Evolutionary conservation across 2,888 invertebrate genomes (phyloP).

Genomic region (Drosophila trichaetosa): DNA sequence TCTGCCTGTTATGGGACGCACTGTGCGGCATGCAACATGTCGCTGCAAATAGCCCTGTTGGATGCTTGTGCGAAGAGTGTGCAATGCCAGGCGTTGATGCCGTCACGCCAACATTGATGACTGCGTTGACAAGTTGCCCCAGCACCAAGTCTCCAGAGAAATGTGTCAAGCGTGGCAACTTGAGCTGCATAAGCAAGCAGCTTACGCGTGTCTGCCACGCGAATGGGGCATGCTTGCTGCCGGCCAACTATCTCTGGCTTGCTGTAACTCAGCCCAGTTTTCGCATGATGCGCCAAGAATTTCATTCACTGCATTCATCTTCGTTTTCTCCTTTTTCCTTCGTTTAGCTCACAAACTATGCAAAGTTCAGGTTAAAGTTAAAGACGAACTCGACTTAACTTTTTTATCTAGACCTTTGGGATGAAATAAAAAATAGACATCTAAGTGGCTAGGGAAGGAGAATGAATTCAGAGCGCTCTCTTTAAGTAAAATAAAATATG

Average conservation of each 20-base stretch:
- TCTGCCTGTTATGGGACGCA: conserved; percentile 45
- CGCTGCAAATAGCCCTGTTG: conserved; percentile 8
- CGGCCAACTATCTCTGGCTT: conserved; percentile 28
- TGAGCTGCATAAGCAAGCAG: conserved; percentile 78
- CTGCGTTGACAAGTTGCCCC: conserved; percentile 74
- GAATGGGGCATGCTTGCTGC: conserved; percentile 6
- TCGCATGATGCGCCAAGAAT: conserved; percentile 32
- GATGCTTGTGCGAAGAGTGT: conserved; percentile 60
- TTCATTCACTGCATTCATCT: conserved; percentile 12
- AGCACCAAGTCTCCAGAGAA: conserved; percentile 64
- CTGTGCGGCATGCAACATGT: conserved; percentile 56
- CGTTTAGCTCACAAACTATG: conserved; percentile 40
- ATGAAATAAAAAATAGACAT: conserved; percentile 5
- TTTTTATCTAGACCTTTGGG: conserved; percentile 47
- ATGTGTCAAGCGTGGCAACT: conserved; percentile 76
- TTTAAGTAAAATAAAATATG: background rate
- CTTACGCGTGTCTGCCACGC: conserved; percentile 45
- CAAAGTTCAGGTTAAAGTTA: conserved; percentile 59
- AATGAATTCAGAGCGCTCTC: background rate
- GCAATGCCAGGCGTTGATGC: conserved; percentile 61
- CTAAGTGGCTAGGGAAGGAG: no score
- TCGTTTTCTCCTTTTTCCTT: background rate
- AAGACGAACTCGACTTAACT: conserved; percentile 29
- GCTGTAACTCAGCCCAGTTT: conserved; percentile 40
- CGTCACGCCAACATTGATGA: conserved; percentile 74